phyloP scores from a whole-genome alignment of 2,888 invertebrate species.

The Argyresthia goedartella region DNA sequence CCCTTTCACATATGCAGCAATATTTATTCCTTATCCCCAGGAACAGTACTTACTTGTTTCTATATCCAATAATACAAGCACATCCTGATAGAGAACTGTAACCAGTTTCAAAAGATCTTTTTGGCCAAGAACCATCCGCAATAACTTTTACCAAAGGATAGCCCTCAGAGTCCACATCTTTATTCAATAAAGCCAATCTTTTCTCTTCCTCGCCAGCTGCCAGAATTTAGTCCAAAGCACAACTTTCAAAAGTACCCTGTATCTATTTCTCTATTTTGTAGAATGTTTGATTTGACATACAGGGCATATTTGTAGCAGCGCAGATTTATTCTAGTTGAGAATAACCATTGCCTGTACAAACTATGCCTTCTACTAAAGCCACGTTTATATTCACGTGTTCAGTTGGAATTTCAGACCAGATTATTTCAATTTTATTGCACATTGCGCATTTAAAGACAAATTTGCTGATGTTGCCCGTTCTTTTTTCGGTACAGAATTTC shows the following conservation, averaged over 20 bases:
- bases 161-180: conserved; percentile 1
- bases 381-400: neutral
- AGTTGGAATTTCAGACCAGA: neutral
- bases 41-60: conserved; percentile 3
- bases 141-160: conserved; percentile 1
- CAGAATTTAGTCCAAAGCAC: conserved; percentile 6
- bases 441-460: neutral
- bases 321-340: conserved; percentile 7
- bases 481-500: neutral
- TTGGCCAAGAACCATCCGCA: conserved; percentile 6
- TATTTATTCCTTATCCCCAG: too few relatives aligned
- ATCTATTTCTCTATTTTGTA: neutral
- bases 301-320: conserved; percentile 7
- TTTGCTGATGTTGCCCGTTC: neutral
- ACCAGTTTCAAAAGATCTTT: conserved; percentile 3
- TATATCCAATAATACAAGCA: conserved; percentile 5
- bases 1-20: too few relatives aligned
- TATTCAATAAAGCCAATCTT: conserved; percentile 3
- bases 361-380: conserved; percentile 1
- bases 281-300: conserved; percentile 5
- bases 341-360: conserved; percentile 5
- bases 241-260: neutral
- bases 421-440: neutral
- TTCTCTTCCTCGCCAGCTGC: conserved; percentile 7
- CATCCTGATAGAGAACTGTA: conserved; percentile 2